Conservation (phyloP, 2,797 vertebrate species). For the Ambastaia sidthimunki region DNA sequence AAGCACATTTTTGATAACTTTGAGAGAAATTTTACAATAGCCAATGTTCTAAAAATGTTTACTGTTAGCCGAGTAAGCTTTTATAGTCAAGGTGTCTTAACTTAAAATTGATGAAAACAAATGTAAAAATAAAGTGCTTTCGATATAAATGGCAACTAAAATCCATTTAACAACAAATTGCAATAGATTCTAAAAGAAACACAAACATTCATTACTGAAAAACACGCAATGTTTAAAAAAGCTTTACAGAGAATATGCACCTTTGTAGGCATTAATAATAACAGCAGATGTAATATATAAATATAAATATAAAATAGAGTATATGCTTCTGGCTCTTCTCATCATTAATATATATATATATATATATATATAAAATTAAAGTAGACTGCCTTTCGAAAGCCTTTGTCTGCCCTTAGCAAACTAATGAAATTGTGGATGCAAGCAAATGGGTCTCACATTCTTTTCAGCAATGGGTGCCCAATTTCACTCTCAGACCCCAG, state of each 20-base stretch:
- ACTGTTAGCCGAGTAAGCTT: too few relatives aligned
- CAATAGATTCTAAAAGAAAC: too few relatives aligned
- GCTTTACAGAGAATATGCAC: slow-evolving; percentile 25
- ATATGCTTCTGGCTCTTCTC: slow-evolving; percentile 21
- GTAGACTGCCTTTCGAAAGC: slow-evolving; percentile 29
- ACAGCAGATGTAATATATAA: slow-evolving; percentile 44
- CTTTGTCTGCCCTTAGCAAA: slow-evolving; percentile 17
- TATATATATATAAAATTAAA: slow-evolving; percentile 37
- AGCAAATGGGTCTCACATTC: slow-evolving; percentile 3
- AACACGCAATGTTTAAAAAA: slow-evolving; percentile 3
- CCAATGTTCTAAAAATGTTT: too few relatives aligned
- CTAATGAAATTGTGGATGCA: neutral
- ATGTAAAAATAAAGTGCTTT: neutral
- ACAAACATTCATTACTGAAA: neutral
- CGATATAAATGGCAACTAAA: neutral
- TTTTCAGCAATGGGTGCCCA: slow-evolving; percentile 3
- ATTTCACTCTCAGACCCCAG: neutral
- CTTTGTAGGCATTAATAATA: slow-evolving; percentile 44
- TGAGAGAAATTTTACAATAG: too few relatives aligned
- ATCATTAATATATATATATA: slow-evolving; percentile 37
- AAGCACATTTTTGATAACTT: too few relatives aligned
- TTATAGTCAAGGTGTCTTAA: neutral
- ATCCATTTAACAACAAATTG: too few relatives aligned
- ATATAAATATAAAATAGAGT: slow-evolving; percentile 18
- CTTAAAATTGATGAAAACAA: too few relatives aligned